Base-by-base conservation (phyloP, 2,113 vertebrate species). In the Galemys pyrenaicus region DNA sequence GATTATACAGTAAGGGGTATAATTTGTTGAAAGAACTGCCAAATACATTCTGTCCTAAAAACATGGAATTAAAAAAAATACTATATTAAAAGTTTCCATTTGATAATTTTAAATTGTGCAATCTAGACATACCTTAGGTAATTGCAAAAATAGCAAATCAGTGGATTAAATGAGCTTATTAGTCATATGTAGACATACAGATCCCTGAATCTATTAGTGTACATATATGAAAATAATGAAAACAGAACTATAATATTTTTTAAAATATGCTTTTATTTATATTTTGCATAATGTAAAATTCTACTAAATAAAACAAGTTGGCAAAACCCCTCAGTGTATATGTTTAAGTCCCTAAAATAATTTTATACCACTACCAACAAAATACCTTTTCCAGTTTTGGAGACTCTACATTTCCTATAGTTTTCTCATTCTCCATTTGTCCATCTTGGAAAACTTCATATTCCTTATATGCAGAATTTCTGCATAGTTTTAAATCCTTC, bases 191-290 rank as follows among this genome's bases (percentile, higher is more conserved):
- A 98, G 97, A 97, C 94, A 96, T 97, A 97, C 94, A 98, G 97
- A 97, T 98, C 97, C 97, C 96, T 98, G 97, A 98, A 97, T 17
- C 91, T 97, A 96, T 98, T 97, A 96, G 92, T 97, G 58, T 98
- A 97, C 98, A 98, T 98, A 98, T 97, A 98, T 98, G 97, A 98
- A 98, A 98, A 98, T 96, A 98, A 98, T 98, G 96, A 97, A 98
- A 96, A 98, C 97, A 98, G 96, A 98, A 97, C 95, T 37, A 96
- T 95, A 95, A 96, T 98, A 98, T 98, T 98, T 98, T 98, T 98
- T 87, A 97, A 98, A 98, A 98, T 98, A 98, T 10, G 86, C 88
- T 97, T 91, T 98, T 98, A 98, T 98, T 98, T 98, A 98, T 98
- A 98, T 98, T 98, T 98, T 97, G 92, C 98, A 96, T 98, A 98